Evolutionary conservation across 2,113 vertebrate genomes (phyloP), one percentile per base, ranked within the genome.

Genomic region (Ochotona curzoniae): DNA sequence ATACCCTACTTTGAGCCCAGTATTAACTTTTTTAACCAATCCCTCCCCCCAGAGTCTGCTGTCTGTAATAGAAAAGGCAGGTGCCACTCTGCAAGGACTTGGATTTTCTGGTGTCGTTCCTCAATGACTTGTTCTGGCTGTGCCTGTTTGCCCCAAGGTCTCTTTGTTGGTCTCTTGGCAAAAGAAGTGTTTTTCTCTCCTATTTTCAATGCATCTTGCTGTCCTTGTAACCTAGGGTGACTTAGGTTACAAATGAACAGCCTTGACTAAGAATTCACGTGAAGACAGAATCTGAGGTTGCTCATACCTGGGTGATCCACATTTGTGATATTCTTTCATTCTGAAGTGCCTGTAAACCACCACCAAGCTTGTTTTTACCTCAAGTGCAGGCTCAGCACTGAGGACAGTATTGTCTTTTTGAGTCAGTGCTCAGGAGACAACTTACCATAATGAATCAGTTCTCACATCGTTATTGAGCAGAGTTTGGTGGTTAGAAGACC

Each of bases 371-470:
- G 67, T 71, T 94, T 91, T 84, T 82, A 49, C 79, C 71, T 79
- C 44, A 32, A 47, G 23, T 73, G 44, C 23, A n/a, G 2, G 63
- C 57, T 93, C 61, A 49, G n/a, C 26, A 8, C 20, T 13, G 30
- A 79, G n/a, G 57, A n/a, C 17, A 28, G 66, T 35, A 51, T 44
- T 44, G 38, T 44, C 74, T 92, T 67, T 89, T 51, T 38, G 28
- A 90, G 57, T 86, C 63, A 28, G 79, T 30, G 35, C 88, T 83
- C 83, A 71, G 63, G 89, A 90, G 96, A 91, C 69, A 79, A 87
- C 76, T 90, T 89, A 63, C 26, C 74, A 1, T 94, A 80, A 93
- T 95, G 83, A 92, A 80, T 83, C 76, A 90, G 75, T 92, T 94
- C 54, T 78, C 88, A 78, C 32, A 74, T 69, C 90, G 87, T 89